Evolutionary conservation across 2,888 invertebrate genomes (phyloP).

Genomic region (Diplazon laetatorius): DNA sequence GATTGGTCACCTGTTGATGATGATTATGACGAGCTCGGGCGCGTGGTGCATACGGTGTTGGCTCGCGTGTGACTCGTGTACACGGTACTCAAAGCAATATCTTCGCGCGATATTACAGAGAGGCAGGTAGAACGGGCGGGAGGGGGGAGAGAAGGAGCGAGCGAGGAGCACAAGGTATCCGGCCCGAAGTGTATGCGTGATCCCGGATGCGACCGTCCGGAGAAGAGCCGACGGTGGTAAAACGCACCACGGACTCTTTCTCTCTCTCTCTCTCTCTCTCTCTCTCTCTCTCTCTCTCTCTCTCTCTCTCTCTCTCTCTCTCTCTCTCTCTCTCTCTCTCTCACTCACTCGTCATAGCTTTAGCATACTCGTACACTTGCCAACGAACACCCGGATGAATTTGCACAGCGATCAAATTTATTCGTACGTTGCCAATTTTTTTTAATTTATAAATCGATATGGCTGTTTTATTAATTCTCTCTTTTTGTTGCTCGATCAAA

Average conservation of each 20-base stretch:
- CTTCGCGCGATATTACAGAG: slow-evolving; percentile 40
- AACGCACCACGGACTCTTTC: slow-evolving; percentile 51
- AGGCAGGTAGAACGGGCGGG: neutral
- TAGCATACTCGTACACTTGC: neutral
- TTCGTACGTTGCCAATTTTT: neutral
- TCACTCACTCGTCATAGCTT: slow-evolving; percentile 67
- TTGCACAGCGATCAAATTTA: neutral
- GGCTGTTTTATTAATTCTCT: too few relatives aligned
- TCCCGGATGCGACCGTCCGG: slow-evolving; percentile 70
- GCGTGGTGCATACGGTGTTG: slow-evolving; percentile 23
- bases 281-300: too few relatives aligned
- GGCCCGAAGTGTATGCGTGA: slow-evolving; percentile 68
- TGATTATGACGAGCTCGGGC: slow-evolving; percentile 50
- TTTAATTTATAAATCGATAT: too few relatives aligned
- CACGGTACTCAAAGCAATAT: slow-evolving; percentile 24
- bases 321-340: too few relatives aligned
- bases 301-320: too few relatives aligned
- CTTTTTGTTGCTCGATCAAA: too few relatives aligned
- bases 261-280: too few relatives aligned
- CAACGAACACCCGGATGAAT: neutral
- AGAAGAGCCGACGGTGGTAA: slow-evolving; percentile 64
- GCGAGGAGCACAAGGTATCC: slow-evolving; percentile 30
- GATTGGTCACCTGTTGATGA: slow-evolving; percentile 40
- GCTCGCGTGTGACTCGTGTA: slow-evolving; percentile 28
- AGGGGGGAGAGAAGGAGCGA: slow-evolving; percentile 1